Percentiles rank a stretch among this genome's conserved stretches.
These are phyloP conservation scores for Hyla sarda DNA, from an alignment of 2,113 vertebrate genomes.

Conservation along the genomic window DNA sequence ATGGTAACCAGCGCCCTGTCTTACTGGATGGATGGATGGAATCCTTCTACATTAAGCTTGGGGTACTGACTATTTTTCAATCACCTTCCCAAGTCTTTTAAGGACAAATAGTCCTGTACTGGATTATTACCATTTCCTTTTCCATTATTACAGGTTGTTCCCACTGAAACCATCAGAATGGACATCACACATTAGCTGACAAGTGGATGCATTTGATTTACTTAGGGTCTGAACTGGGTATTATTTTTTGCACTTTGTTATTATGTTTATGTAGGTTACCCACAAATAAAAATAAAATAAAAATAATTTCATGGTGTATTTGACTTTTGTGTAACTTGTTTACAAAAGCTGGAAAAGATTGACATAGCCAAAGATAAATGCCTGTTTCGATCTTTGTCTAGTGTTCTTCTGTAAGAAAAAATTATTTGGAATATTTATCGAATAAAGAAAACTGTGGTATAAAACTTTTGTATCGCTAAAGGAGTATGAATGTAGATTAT, in stretches of 20 bases:
- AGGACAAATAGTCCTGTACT: not conserved
- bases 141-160: not conserved
- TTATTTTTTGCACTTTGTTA: not conserved
- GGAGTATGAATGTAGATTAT: not conserved
- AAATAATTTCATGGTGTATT: not conserved
- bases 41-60: conserved; percentile 9
- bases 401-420: not conserved
- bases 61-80: conserved; percentile 12
- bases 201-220: not conserved
- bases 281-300: not conserved
- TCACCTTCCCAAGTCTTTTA: conserved; percentile 12
- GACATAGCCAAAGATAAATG: not conserved
- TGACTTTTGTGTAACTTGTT: not conserved
- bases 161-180: not conserved
- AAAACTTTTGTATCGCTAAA: not conserved
- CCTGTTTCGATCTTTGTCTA: too few species aligned
- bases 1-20: conserved; percentile 18
- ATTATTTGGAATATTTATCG: not conserved
- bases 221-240: not conserved
- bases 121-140: not conserved
- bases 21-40: conserved; percentile 34
- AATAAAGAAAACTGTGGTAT: not conserved
- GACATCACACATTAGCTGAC: not conserved
- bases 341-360: not conserved
- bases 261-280: not conserved